Evolutionary conservation across 2,888 invertebrate species (phyloP).

Genomic region (Calliphora vomitoria): DNA sequence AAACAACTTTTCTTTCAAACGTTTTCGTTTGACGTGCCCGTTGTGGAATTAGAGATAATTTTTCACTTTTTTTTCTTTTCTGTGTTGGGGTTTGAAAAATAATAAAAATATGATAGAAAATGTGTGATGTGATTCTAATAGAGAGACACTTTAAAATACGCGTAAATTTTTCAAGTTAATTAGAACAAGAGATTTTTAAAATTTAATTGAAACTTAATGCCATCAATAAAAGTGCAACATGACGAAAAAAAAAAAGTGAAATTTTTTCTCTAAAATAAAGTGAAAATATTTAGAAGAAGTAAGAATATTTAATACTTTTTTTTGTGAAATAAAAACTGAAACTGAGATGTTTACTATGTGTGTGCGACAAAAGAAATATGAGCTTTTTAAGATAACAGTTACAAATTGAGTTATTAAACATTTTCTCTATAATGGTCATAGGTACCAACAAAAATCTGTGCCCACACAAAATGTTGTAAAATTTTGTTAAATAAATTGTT

Average conservation of each 20-base stretch:
- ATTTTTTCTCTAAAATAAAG: constrained; percentile 34
- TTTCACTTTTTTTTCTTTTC: constrained; percentile 28
- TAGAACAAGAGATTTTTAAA: constrained; percentile 55
- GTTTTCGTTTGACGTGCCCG: constrained; percentile 15
- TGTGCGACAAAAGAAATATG: not conserved
- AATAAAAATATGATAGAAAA: constrained; percentile 17
- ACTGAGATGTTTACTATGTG: not conserved
- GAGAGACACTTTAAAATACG: constrained; percentile 22
- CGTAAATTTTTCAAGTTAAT: constrained; percentile 49
- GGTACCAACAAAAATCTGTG: no score
- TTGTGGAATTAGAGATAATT: constrained; percentile 24
- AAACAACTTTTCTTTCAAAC: constrained; percentile 45
- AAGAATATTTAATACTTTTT: not conserved
- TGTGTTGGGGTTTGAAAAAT: not conserved
- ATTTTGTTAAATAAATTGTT: no score
- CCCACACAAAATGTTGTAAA: no score
- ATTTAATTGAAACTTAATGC: constrained; percentile 29
- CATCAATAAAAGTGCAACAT: constrained; percentile 1
- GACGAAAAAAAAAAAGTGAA: constrained; percentile 47
- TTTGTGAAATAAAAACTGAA: not conserved
- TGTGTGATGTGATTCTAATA: constrained; percentile 12
- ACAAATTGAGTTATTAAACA: no score
- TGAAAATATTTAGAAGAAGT: constrained; percentile 25
- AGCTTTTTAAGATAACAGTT: no score
- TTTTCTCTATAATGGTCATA: no score